Evolutionary conservation across 2,888 invertebrate species (phyloP).

Genomic region (Heliconius sara): DNA sequence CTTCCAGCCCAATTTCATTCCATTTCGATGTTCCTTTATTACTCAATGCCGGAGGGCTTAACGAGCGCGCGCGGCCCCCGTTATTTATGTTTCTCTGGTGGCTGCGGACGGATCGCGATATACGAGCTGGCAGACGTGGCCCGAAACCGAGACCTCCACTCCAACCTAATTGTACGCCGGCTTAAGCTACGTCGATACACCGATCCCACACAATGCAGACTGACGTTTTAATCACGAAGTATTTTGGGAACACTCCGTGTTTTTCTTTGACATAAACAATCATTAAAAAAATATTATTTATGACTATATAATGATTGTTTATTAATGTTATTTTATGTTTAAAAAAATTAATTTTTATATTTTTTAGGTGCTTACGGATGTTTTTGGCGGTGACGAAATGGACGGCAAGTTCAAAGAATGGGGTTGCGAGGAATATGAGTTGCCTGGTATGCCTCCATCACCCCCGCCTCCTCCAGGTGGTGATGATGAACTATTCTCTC

Average conservation of each 20-base stretch:
- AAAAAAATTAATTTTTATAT: background rate
- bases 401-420: conserved; percentile 81
- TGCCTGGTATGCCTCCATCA: conserved; percentile 89
- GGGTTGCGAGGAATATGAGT: conserved; percentile 88
- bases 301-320: background rate
- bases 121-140: conserved; percentile 73
- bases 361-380: conserved; percentile 89
- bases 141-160: conserved; percentile 74
- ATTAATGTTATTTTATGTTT: background rate
- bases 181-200: conserved; percentile 75
- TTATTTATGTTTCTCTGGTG: conserved; percentile 84
- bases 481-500: conserved; percentile 93
- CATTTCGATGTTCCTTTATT: conserved; percentile 85
- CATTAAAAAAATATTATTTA: background rate
- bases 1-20: conserved; percentile 82
- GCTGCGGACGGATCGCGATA: conserved; percentile 81
- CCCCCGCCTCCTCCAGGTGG: conserved; percentile 90
- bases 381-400: conserved; percentile 85
- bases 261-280: conserved; percentile 12
- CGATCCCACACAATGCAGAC: conserved; percentile 59
- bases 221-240: conserved; percentile 69
- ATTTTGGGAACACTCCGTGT: conserved; percentile 48
- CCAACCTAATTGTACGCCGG: conserved; percentile 77
- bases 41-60: conserved; percentile 82
- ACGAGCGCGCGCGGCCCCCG: conserved; percentile 80